Evolutionary conservation across 2,797 vertebrate genomes (phyloP), one percentile per base, ranked within the genome.

Genomic region (Nothura maculosa): DNA sequence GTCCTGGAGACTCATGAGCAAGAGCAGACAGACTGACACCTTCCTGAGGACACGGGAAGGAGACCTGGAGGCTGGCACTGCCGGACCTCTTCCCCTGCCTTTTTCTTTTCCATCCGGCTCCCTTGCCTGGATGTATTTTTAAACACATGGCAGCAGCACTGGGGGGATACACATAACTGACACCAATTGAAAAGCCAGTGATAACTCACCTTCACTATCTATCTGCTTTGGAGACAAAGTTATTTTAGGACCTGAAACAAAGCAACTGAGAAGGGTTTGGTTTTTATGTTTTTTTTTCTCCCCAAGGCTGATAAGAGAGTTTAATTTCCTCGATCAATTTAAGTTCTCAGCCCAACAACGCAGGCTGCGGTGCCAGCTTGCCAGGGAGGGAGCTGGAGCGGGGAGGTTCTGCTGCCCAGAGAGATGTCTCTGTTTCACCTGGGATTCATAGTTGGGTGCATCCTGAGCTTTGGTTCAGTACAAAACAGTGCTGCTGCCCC

Each of bases 241-340:
- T 85, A 47, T 87, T 78, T 32, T 83, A n/a, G 85, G 32, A 52
- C 8, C 58, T 55, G 50, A 86, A 92, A 60, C 50, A 89, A 95
- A 75, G 15, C 28, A 83, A 93, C 61, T 19, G 1, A 69, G 24
- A 69, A 24, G 18, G 32, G 0, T 82, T 87, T 83, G 38, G 10
- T 38, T 38, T 38, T 38, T 38, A 38, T 38, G 5, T 50, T 50
- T 50, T 50, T 48, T 48, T 80, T 10, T 27, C 20, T 24, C 6
- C 11, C 21, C 40, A 79, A 60, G 42, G 47, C 38, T 76, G 38
- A 38, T 61, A 63, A 72, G 13, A 38, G 32, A 63, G 8, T 32
- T 58, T 32, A 10, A 74, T 79, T 89, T 90, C 66, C 84, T 40
- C 40, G 32, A 52, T 48, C 10, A 69, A 20, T 80, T 87, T 21